Percentiles rank a stretch among this genome's conserved stretches.
Evolutionary conservation across 2,888 invertebrate genomes (phyloP).

Genomic region (Drosophila paucipuncta): DNA sequence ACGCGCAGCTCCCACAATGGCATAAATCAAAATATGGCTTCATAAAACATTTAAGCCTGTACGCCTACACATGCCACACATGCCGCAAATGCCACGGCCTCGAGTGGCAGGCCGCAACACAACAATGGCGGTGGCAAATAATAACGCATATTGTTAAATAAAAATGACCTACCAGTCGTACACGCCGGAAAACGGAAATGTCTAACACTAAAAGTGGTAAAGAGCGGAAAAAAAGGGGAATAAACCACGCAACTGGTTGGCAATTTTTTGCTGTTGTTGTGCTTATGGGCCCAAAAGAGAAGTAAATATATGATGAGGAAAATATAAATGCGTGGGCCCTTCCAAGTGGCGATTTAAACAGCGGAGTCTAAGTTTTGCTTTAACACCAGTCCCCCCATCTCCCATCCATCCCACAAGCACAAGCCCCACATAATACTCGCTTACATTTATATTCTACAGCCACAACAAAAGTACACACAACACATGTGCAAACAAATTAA

Average conservation of each 20-base stretch:
- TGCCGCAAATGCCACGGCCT: slow-evolving; percentile 19
- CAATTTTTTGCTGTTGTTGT: slow-evolving; percentile 43
- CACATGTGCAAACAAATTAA: slow-evolving; percentile 81
- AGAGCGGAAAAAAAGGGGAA: background rate
- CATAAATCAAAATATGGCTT: slow-evolving; percentile 68
- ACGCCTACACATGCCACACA: slow-evolving; percentile 16
- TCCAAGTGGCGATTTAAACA: slow-evolving; percentile 53
- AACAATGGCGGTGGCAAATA: slow-evolving; percentile 32
- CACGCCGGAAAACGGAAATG: slow-evolving; percentile 61
- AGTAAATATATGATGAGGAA: slow-evolving; percentile 31
- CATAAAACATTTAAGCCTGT: slow-evolving; percentile 72
- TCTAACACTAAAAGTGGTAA: slow-evolving; percentile 46
- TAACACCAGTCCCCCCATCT: background rate
- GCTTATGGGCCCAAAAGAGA: slow-evolving; percentile 6
- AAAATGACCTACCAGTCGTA: slow-evolving; percentile 65
- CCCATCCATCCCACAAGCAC: background rate
- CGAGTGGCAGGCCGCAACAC: slow-evolving; percentile 14
- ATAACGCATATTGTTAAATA: slow-evolving; percentile 68
- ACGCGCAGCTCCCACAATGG: slow-evolving; percentile 49
- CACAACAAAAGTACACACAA: slow-evolving; percentile 21
- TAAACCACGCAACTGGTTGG: slow-evolving; percentile 73
- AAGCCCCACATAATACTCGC: background rate
- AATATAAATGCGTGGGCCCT: slow-evolving; percentile 52
- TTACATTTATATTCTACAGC: slow-evolving; percentile 1
- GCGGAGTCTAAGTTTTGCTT: slow-evolving; percentile 18